Evolutionary conservation across 2,113 vertebrate species (phyloP), one percentile per base, ranked within the genome.

Genomic region (Scomber colias): DNA sequence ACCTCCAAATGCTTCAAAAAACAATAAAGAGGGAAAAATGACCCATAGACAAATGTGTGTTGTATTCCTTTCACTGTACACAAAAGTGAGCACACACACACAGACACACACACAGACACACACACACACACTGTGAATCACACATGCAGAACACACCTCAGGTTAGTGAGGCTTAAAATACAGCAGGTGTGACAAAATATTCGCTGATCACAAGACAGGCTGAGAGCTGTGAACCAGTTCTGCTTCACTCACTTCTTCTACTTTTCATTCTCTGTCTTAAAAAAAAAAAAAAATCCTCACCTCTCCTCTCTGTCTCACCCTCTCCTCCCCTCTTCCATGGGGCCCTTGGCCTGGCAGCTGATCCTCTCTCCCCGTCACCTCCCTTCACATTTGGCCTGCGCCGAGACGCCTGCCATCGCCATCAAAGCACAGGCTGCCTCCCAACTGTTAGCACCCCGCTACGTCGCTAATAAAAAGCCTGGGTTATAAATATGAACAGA

Each of bases 401-500:
- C 76, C 35, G 27, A 72, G 79, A 83, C 60, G 86, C 88, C 89
- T 91, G 90, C 88, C 88, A 85, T 80, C 86, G 61, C 79, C 92
- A 90, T 92, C 91, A 92, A 92, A 92, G 89, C 65, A 12, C 79
- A 55, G 49, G 75, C 87, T 89, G 92, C 89, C 87, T 90, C 92
- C 90, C 87, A 78, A 92, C 92, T 93, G 91, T 91, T 92, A 90
- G 87, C 83, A 62, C 90, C 92, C 92, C 80, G 80, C 91, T 66
- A 90, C 17, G 86, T 75, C 5, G 82, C 92, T 93, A 92, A 92
- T 93, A 93, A 93, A 92, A 92, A 90, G 86, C 85, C 87, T 30
- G 82, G 86, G 89, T 91, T 91, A 91, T 93, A 92, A 93, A 93
- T 92, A 92, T 92, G 92, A 93, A 90, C 77, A 88, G 89, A 90